Conservation (phyloP, 2,888 invertebrate genomes). For the Drosophila seclusa region DNA sequence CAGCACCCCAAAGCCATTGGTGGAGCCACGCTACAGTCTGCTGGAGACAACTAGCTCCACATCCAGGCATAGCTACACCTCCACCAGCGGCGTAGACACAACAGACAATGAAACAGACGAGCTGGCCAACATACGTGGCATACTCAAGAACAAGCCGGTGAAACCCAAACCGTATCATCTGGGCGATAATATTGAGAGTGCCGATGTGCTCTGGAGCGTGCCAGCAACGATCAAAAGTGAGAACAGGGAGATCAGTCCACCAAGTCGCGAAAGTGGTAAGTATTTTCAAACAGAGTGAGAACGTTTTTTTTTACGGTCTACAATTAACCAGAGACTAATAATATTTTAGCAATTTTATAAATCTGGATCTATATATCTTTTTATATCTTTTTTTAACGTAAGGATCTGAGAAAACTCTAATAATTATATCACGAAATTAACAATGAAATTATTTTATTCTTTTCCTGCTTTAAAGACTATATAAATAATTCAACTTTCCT, state of each 20-base stretch:
- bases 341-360: neutral
- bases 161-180: constrained; percentile 91
- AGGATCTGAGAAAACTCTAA: neutral
- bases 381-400: neutral
- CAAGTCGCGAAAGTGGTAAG: constrained; percentile 58
- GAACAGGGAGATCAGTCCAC: constrained; percentile 49
- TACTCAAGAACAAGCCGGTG: constrained; percentile 90
- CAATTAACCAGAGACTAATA: neutral
- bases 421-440: neutral
- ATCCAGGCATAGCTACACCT: constrained; percentile 78
- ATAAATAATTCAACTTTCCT: neutral
- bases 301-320: neutral
- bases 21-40: constrained; percentile 58
- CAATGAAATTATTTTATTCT: no score
- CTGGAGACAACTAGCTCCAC: constrained; percentile 62
- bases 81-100: constrained; percentile 80
- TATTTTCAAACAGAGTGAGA: constrained; percentile 1
- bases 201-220: constrained; percentile 86
- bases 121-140: constrained; percentile 87
- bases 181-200: constrained; percentile 87
- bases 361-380: neutral
- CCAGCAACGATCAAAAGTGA: constrained; percentile 83
- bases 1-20: constrained; percentile 66
- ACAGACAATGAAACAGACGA: constrained; percentile 84
- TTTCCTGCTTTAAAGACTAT: neutral